These are phyloP conservation scores for Tetragonisca angustula DNA, from an alignment of 2,888 invertebrate genomes.

Conservation along the genomic window DNA sequence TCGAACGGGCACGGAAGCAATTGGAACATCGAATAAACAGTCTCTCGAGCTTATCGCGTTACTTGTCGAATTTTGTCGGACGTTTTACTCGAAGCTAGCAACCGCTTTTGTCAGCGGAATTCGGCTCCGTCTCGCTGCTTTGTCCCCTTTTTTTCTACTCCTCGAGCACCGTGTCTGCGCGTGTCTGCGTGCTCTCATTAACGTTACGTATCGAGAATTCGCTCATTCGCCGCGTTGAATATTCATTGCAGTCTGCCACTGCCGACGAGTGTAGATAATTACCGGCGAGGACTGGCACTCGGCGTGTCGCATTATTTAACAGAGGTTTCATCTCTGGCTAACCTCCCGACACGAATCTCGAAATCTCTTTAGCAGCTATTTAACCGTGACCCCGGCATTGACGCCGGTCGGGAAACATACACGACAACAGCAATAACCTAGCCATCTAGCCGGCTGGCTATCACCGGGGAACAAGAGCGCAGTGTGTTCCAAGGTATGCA, in stretches of 20 bases:
- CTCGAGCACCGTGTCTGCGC: slow-evolving; percentile 9
- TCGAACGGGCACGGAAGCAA: slow-evolving; percentile 8
- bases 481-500: slow-evolving; percentile 43
- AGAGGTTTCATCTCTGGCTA: slow-evolving; percentile 22
- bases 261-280: slow-evolving; percentile 48
- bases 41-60: background rate
- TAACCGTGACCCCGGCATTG: slow-evolving; percentile 42
- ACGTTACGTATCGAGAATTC: slow-evolving; percentile 41
- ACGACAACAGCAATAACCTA: slow-evolving; percentile 19
- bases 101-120: slow-evolving; percentile 34
- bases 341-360: slow-evolving; percentile 17
- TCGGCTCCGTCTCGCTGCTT: slow-evolving; percentile 23
- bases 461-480: slow-evolving; percentile 45
- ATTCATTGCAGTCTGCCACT: slow-evolving; percentile 45
- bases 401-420: slow-evolving; percentile 40
- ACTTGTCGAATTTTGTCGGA: slow-evolving; percentile 33
- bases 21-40: slow-evolving; percentile 10
- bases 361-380: slow-evolving; percentile 53
- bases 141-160: slow-evolving; percentile 6
- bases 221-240: slow-evolving; percentile 25
- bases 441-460: background rate
- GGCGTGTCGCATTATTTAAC: slow-evolving; percentile 33
- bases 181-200: slow-evolving; percentile 44
- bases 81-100: slow-evolving; percentile 15
- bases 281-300: background rate